Evolutionary conservation across 2,888 invertebrate genomes (phyloP), one percentile per base, ranked within the genome.

Genomic region (Hemithea aestivaria): DNA sequence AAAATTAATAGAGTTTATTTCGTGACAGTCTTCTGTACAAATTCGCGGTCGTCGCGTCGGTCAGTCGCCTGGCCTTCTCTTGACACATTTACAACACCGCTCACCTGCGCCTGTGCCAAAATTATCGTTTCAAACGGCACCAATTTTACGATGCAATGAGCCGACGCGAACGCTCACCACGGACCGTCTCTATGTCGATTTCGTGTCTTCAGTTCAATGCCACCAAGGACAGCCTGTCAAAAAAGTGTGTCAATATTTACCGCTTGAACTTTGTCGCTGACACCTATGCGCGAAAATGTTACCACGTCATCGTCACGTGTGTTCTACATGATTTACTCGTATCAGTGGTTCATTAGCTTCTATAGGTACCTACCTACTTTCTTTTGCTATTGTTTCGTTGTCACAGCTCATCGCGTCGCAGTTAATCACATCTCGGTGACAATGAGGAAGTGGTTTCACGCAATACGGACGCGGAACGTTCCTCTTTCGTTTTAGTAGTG

Each of bases 391-490:
- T 47, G 20, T 36, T 6, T 23, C 12, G 16, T 6, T 6, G 26
- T 23, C 25, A 28, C 33, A 16, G 24, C 10, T 35, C 29, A 29
- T 10, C 21, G 26, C 10, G 29, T 9, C 16, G 16, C 30, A 7
- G 10, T 33, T 36, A 22, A 34, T 33, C 36, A 33, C 33, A 37
- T 26, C 41, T 42, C 22, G 29, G 28, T 45, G 46, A 36, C 42
- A 53, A 58, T 47, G 40, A 55, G 61, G 65, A 64, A 64, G 47
- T 45, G 28, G 36, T 36, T 28, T 37, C 26, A 21, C 39, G 27
- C 41, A 51, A 60, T 40, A 53, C 72, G 73, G 69, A 70, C 35
- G 58, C 73, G 73, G 70, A 71, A 71, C 54, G 41, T 37, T 26
- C 37, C 20, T 27, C 36, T 45, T 51, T 22, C 31, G 11, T 41